Percentiles rank a stretch among this genome's conserved stretches.
These are phyloP conservation scores for Thelaira solivaga DNA, from an alignment of 2,888 invertebrate genomes.

Conservation along the genomic window DNA sequence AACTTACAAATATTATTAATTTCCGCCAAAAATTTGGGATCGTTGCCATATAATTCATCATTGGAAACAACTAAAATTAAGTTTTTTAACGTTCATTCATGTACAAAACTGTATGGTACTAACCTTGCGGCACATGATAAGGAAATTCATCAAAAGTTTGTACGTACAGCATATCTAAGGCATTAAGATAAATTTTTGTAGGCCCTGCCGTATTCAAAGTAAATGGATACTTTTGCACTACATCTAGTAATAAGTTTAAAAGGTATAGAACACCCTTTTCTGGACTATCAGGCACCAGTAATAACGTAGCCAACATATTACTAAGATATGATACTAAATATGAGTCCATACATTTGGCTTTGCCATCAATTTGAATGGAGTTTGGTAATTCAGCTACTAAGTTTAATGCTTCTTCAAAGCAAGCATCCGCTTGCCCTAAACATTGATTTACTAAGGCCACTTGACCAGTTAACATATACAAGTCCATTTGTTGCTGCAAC, in stretches of 20 bases:
- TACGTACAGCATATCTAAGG: constrained; percentile 87
- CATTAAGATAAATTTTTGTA: constrained; percentile 84
- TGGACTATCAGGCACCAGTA: constrained; percentile 93
- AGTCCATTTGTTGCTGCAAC: constrained; percentile 86
- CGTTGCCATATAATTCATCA: constrained; percentile 93
- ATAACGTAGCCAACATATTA: constrained; percentile 88
- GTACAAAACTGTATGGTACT: no score
- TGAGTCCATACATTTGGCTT: constrained; percentile 84
- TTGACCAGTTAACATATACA: constrained; percentile 92
- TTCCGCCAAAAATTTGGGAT: constrained; percentile 89
- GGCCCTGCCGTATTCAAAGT: constrained; percentile 83
- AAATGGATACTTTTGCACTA: constrained; percentile 86
- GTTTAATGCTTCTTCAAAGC: constrained; percentile 91
- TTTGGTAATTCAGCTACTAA: constrained; percentile 88
- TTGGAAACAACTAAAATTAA: constrained; percentile 90
- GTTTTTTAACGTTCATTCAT: no score
- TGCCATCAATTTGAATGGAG: constrained; percentile 85
- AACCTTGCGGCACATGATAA: constrained; percentile 88
- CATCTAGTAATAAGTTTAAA: constrained; percentile 87
- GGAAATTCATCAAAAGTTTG: constrained; percentile 89
- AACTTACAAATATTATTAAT: constrained; percentile 87
- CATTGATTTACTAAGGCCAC: constrained; percentile 93
- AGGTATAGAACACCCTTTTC: constrained; percentile 91
- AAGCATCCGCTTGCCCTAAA: constrained; percentile 95
- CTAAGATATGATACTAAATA: constrained; percentile 84